Conservation (phyloP, 2,888 invertebrate genomes). For the Archips crataeganus region DNA sequence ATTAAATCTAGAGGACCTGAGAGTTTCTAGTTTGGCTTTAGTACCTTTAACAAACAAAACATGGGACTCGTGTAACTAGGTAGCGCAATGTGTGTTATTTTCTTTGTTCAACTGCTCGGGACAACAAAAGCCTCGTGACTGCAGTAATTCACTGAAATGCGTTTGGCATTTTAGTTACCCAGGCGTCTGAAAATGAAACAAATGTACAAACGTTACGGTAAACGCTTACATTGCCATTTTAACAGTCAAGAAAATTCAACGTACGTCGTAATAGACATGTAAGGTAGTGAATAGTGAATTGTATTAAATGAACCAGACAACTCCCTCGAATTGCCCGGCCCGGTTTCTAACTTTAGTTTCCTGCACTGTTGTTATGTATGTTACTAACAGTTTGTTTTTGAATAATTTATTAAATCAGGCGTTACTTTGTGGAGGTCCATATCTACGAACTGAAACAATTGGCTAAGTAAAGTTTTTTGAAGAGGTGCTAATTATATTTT, state of each 20-base stretch:
- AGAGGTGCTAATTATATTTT: no score
- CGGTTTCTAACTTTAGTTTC: neutral
- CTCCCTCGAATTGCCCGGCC: neutral
- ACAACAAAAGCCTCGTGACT: slow-evolving; percentile 29
- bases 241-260: slow-evolving; percentile 1
- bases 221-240: neutral
- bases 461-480: no score
- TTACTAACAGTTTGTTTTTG: neutral
- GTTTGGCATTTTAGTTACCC: slow-evolving; percentile 33
- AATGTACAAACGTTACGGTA: slow-evolving; percentile 11
- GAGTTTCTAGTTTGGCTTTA: neutral
- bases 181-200: slow-evolving; percentile 14
- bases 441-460: no score
- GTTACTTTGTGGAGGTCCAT: no score
- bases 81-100: slow-evolving; percentile 21
- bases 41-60: no score
- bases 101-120: slow-evolving; percentile 25
- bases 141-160: slow-evolving; percentile 39
- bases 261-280: neutral
- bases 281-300: slow-evolving; percentile 8
- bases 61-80: neutral
- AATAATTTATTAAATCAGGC: no score
- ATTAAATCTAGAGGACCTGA: neutral
- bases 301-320: slow-evolving; percentile 2
- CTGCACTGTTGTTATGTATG: neutral